A percentile compares a stretch with the other conserved stretches of the same genome.
Conservation (phyloP, 2,113 vertebrate species). For the Microtus pennsylvanicus region DNA sequence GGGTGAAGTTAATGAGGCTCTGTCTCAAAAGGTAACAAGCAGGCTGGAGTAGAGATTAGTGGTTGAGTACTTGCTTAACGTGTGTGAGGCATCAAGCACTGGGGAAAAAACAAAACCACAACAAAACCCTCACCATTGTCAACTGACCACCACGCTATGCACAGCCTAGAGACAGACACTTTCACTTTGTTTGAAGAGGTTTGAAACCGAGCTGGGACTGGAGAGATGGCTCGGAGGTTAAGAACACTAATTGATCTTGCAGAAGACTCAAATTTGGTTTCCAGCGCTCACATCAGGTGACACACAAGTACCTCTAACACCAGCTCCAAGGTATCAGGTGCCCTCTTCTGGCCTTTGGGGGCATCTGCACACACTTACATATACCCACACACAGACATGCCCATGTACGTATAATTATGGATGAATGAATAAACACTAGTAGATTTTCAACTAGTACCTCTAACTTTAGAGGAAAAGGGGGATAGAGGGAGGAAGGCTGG, state of each 20-base stretch:
- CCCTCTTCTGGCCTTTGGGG: background rate
- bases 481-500: too few species aligned
- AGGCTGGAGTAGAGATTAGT: background rate
- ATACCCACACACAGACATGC: background rate
- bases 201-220: too few species aligned
- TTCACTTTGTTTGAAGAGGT: background rate
- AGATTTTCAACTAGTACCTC: background rate
- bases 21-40: background rate
- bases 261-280: background rate
- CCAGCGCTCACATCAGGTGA: background rate
- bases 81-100: background rate
- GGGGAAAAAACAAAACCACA: background rate
- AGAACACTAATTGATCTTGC: background rate
- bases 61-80: background rate
- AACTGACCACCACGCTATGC: background rate
- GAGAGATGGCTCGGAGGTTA: too few species aligned
- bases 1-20: background rate
- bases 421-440: background rate
- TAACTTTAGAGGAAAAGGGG: background rate
- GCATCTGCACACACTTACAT: too few species aligned
- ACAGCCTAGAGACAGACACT: background rate
- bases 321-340: too few species aligned
- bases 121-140: background rate
- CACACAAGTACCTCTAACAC: background rate
- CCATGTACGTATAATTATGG: background rate